phyloP scores from a whole-genome alignment of 2,888 invertebrate genomes.

The Melanostoma scalare region DNA sequence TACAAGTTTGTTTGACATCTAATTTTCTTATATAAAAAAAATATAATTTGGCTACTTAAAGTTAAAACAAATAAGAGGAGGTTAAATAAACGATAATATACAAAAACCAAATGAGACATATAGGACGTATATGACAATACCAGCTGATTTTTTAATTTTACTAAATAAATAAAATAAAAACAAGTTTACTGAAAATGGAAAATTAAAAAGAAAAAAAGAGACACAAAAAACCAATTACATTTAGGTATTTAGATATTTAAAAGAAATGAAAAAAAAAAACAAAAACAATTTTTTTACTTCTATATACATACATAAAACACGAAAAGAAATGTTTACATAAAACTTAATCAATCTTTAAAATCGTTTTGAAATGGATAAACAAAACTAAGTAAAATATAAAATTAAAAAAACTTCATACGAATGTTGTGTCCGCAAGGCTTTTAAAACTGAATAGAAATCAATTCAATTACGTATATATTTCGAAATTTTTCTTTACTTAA shows the following conservation, averaged over 20 bases:
- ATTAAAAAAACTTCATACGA: conserved; percentile 23
- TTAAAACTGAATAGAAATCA: conserved; percentile 33
- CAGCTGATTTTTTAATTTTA: conserved; percentile 68
- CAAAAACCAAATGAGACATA: conserved; percentile 52
- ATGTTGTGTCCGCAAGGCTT: conserved; percentile 52
- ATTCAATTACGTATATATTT: conserved; percentile 40
- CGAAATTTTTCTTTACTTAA: conserved; percentile 32
- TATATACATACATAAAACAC: conserved; percentile 61
- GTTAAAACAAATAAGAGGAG: conserved; percentile 43
- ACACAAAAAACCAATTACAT: conserved; percentile 55
- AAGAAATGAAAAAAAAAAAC: conserved; percentile 26
- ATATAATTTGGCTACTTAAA: conserved; percentile 51
- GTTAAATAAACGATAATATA: conserved; percentile 5
- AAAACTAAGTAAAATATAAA: conserved; percentile 22
- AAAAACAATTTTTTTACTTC: conserved; percentile 69
- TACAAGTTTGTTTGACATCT: conserved; percentile 44
- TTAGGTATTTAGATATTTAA: conserved; percentile 68
- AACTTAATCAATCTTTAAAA: conserved; percentile 64
- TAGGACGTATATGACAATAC: conserved; percentile 71
- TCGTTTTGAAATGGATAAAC: conserved; percentile 75
- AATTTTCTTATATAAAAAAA: conserved; percentile 16
- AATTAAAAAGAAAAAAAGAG: conserved; percentile 38
- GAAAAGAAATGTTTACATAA: conserved; percentile 61
- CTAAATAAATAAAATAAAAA: conserved; percentile 44
- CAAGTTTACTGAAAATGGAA: conserved; percentile 71